Conservation (phyloP, 2,113 vertebrate genomes). For the Micromys minutus region DNA sequence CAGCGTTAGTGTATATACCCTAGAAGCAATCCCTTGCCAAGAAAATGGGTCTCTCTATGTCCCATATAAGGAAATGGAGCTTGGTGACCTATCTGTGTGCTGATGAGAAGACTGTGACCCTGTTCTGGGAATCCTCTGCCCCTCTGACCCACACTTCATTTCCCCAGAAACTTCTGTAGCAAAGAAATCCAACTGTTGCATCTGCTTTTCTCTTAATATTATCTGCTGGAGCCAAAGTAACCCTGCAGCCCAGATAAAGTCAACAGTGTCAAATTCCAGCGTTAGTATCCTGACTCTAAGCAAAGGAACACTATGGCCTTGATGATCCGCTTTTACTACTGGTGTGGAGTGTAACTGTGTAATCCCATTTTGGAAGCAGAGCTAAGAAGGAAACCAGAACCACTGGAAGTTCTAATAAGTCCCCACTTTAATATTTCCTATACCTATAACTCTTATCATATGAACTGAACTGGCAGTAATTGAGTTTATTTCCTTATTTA, state of each 20-base stretch:
- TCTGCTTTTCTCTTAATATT: background rate
- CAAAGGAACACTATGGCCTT: background rate
- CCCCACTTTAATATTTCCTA: slow-evolving; percentile 42
- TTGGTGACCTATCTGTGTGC: background rate
- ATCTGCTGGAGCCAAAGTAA: background rate
- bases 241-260: background rate
- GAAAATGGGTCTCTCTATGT: slow-evolving; percentile 34
- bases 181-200: background rate
- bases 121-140: background rate
- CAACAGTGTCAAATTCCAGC: background rate
- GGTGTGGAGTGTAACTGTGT: background rate
- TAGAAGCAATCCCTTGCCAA: background rate
- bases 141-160: background rate
- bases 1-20: background rate
- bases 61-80: slow-evolving; percentile 44
- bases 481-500: slow-evolving; percentile 32
- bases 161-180: slow-evolving; percentile 1
- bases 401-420: background rate
- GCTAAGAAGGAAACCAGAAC: slow-evolving; percentile 1
- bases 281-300: background rate
- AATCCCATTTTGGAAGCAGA: slow-evolving; percentile 11
- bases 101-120: background rate
- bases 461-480: background rate
- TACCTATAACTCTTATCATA: background rate
- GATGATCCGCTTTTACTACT: background rate